These are phyloP conservation scores for Macropus fuliginosus DNA, from an alignment of 2,797 vertebrate genomes.

Conservation along the genomic window DNA sequence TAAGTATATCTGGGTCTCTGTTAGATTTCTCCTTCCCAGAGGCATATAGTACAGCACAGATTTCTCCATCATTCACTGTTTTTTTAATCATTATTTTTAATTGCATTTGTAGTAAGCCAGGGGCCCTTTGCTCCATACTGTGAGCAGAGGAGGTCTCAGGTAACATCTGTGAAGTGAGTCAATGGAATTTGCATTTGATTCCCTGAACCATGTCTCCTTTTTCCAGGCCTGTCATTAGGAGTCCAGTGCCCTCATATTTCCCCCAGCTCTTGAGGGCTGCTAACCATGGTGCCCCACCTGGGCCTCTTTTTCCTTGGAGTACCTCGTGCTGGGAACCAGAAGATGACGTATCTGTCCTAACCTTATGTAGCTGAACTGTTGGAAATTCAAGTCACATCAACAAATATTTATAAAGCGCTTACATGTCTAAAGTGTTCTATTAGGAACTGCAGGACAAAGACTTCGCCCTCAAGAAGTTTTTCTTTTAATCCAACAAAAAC, in stretches of 20 bases:
- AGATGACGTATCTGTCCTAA: background rate
- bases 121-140: background rate
- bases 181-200: background rate
- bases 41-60: background rate
- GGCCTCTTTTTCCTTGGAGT: background rate
- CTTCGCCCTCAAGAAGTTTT: background rate
- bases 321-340: background rate
- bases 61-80: background rate
- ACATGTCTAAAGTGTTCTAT: background rate
- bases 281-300: too few species aligned
- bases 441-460: background rate
- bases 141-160: background rate
- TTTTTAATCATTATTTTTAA: background rate
- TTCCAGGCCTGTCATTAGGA: background rate
- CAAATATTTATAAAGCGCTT: background rate
- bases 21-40: conserved; percentile 1
- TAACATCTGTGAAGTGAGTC: background rate
- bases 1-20: background rate
- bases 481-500: background rate
- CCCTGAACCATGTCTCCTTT: background rate
- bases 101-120: background rate
- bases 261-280: background rate
- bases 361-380: background rate
- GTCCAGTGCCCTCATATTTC: background rate
- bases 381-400: background rate